These are phyloP conservation scores for Escarpia spicata DNA, from an alignment of 2,888 invertebrate genomes.

Conservation along the genomic window DNA sequence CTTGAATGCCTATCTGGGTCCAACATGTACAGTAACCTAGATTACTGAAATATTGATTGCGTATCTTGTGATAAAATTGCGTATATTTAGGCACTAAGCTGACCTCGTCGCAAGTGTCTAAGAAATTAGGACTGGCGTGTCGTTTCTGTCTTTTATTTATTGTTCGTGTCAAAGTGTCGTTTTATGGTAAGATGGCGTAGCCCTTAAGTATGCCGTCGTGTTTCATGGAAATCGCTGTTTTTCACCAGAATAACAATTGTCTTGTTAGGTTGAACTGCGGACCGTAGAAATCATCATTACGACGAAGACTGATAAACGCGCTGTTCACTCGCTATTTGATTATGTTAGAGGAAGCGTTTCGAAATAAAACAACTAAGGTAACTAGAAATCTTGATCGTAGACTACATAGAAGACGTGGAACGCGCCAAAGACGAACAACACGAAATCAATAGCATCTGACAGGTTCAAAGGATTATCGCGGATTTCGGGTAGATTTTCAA, in stretches of 20 bases:
- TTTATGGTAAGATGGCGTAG: background rate
- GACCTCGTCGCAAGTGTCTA: background rate
- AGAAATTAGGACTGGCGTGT: background rate
- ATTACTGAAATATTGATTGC: background rate
- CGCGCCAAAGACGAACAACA: background rate
- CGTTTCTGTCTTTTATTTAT: background rate
- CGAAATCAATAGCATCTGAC: conserved; percentile 12
- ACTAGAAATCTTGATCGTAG: background rate
- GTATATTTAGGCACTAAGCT: background rate
- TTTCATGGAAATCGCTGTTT: background rate
- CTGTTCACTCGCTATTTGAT: background rate
- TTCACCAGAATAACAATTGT: background rate
- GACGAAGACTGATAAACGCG: background rate
- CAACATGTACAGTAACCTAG: background rate
- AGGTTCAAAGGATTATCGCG: background rate
- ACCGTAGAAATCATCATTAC: background rate
- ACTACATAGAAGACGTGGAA: background rate
- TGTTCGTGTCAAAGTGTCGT: background rate
- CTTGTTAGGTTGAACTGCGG: background rate
- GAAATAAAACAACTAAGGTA: background rate
- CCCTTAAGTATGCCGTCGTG: background rate
- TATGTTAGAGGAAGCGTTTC: background rate
- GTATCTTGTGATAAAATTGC: background rate
- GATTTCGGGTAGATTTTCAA: background rate
- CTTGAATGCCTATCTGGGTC: too few species aligned